Evolutionary conservation across 2,888 invertebrate species (phyloP).

Genomic region (Nephrotoma guestfalica): DNA sequence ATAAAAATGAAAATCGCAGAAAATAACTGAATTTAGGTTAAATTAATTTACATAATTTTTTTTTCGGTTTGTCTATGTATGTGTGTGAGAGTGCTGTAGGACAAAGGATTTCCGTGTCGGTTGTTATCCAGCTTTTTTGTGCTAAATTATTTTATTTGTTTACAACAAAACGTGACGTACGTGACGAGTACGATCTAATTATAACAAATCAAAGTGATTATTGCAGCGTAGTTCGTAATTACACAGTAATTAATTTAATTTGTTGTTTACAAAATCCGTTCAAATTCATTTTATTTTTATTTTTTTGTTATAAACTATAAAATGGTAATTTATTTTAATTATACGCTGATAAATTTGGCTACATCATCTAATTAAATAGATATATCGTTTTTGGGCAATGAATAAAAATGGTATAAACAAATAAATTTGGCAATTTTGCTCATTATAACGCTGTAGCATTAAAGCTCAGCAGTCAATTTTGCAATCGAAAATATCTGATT

Average conservation of each 20-base stretch:
- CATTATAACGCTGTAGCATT: neutral
- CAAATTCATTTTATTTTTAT: neutral
- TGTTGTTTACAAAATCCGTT: neutral
- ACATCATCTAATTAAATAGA: neutral
- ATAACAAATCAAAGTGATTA: neutral
- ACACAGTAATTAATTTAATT: neutral
- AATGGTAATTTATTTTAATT: neutral
- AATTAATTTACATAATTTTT: neutral
- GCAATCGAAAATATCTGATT: neutral
- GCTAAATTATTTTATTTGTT: neutral
- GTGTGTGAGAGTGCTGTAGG: neutral
- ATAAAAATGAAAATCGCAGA: neutral
- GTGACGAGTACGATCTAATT: neutral
- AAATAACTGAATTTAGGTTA: neutral
- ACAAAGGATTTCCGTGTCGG: neutral
- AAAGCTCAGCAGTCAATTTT: neutral
- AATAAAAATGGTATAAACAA: neutral
- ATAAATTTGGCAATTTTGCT: neutral
- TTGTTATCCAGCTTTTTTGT: neutral
- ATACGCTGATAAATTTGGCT: neutral
- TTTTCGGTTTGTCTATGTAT: neutral
- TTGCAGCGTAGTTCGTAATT: neutral
- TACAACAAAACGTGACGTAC: neutral
- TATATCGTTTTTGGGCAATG: neutral
- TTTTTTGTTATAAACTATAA: neutral